Conservation (phyloP, 1,140 invertebrate genomes). For the Cryptotermes secundus region DNA sequence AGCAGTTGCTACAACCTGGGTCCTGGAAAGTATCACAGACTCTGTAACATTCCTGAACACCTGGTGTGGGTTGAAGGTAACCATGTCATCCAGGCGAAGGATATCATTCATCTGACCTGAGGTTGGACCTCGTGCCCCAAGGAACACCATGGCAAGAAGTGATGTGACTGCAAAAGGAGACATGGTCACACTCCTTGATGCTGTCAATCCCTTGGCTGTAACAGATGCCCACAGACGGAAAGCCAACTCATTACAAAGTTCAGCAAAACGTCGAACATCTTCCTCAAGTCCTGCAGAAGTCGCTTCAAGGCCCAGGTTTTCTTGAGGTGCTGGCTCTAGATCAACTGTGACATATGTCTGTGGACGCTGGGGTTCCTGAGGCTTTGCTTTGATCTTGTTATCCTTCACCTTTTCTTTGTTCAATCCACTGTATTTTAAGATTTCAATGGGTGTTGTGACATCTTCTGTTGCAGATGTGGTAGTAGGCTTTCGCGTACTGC, state of each 20-base stretch:
- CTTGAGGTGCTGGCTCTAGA: constrained; percentile 57
- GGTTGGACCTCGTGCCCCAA: constrained; percentile 82
- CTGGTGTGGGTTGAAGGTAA: constrained; percentile 84
- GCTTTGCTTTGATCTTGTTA: background rate
- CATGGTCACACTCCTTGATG: constrained; percentile 73
- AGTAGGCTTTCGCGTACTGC: background rate
- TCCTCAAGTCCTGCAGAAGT: constrained; percentile 67
- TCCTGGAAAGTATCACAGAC: constrained; percentile 59
- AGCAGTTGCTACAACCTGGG: constrained; percentile 68
- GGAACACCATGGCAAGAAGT: constrained; percentile 82
- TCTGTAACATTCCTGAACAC: constrained; percentile 82
- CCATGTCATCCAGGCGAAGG: constrained; percentile 79
- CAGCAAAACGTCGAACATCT: constrained; percentile 67
- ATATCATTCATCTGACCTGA: constrained; percentile 88
- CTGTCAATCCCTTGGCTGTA: constrained; percentile 65
- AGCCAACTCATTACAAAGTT: constrained; percentile 80
- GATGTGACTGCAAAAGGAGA: constrained; percentile 84
- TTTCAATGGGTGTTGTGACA: background rate
- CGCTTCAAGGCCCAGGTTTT: constrained; percentile 68
- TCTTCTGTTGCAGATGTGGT: background rate
- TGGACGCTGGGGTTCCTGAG: background rate
- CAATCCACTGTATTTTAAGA: background rate
- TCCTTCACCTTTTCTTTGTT: background rate
- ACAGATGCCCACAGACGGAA: constrained; percentile 76
- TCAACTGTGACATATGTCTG: constrained; percentile 45